These are phyloP conservation scores for Oreochromis aureus DNA, from an alignment of 2,113 vertebrate genomes.

Conservation along the genomic window DNA sequence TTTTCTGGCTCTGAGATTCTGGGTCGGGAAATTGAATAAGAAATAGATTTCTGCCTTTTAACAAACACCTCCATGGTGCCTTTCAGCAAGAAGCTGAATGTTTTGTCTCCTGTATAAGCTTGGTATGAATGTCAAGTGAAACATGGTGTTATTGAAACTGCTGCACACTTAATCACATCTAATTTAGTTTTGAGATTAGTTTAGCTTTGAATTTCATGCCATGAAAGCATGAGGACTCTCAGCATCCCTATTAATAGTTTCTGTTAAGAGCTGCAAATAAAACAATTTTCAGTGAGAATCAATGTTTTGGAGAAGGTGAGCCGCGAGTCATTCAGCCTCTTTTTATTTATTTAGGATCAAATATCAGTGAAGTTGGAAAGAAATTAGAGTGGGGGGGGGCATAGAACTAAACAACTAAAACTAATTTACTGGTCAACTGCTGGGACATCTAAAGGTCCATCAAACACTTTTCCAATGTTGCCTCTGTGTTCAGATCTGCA, in stretches of 20 bases:
- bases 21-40: neutral
- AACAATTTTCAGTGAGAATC: neutral
- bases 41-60: conserved; percentile 22
- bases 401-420: neutral
- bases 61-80: neutral
- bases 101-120: neutral
- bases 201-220: neutral
- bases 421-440: neutral
- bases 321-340: neutral
- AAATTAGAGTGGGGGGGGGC: too few species aligned
- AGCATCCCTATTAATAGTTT: neutral
- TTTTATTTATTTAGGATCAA: neutral
- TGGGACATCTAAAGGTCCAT: neutral
- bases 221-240: neutral
- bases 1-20: neutral
- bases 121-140: neutral
- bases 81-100: neutral
- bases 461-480: neutral
- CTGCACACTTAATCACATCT: neutral
- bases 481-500: neutral
- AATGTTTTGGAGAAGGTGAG: neutral
- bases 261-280: neutral
- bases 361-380: neutral
- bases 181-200: neutral
- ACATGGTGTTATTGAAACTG: neutral